Evolutionary conservation across 2,888 invertebrate species (phyloP), one percentile per base, ranked within the genome.

Genomic region (Patella depressa): DNA sequence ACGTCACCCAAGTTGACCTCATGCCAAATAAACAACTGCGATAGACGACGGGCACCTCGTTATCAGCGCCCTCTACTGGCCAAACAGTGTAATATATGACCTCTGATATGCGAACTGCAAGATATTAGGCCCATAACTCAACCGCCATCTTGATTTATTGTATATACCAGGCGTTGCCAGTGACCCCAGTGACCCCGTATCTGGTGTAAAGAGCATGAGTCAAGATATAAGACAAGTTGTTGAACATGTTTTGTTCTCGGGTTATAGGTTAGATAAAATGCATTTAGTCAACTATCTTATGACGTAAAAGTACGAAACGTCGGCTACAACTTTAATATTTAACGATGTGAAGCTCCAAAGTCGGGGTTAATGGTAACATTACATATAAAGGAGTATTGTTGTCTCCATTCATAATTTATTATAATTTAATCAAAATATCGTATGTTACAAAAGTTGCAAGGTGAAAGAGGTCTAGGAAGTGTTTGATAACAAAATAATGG

Each of bases 191-290:
- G 24, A 65, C 65, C 65, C 24, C 65, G 65, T 65, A 65, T 65
- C 65, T 65, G 65, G 65, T 65, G 65, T 65, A 12, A 65, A 19
- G 65, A 65, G 65, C 65, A 65, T 24, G 65, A 65, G 65, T 24
- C 65, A 65, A 24, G 65, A 65, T 65, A 19, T 19, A 65, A 65
- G 65, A 65, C 65, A 65, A 24, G 65, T 65, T 65, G 65, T 65
- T 65, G 24, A 24, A 24, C 65, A 65, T 65, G 19, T 19, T 65
- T 24, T 65, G 65, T 65, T 65, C 65, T 24, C 65, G 14, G 65
- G 19, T 65, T 14, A 65, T 12, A 65, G 65, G 65, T 65, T 14
- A 45, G 45, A 45, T 45, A 45, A 45, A 45, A 45, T 45, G 45
- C 45, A 45, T 45, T 45, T 45, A 45, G 45, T 45, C 45, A 45